Conservation (phyloP, 37 sponge, comb jelly and placozoan genomes). For the Spongilla lacustris region DNA sequence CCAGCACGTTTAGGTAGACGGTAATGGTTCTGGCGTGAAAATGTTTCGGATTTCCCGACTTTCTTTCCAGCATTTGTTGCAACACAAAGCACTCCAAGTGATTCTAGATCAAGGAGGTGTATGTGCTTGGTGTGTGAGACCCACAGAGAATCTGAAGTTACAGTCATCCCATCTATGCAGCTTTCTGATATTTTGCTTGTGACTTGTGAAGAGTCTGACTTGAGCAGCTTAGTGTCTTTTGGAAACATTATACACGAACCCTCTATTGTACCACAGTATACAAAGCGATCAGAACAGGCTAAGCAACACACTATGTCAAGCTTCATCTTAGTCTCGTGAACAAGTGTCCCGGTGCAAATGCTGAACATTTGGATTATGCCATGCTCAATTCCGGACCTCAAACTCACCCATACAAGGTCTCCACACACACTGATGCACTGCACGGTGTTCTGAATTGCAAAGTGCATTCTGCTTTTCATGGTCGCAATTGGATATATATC, state of each 20-base stretch:
- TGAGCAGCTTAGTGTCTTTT: not conserved
- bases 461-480: conserved; percentile 46
- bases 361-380: conserved; percentile 57
- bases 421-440: conserved; percentile 48
- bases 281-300: conserved; percentile 24
- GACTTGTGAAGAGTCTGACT: not conserved
- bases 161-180: conserved; percentile 53
- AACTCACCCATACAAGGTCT: conserved; percentile 67
- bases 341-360: conserved; percentile 9
- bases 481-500: conserved; percentile 42
- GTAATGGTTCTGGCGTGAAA: not conserved
- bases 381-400: conserved; percentile 55
- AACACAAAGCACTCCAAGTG: not conserved
- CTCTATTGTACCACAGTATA: conserved; percentile 68
- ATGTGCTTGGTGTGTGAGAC: not conserved
- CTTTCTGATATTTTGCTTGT: conserved; percentile 54
- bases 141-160: conserved; percentile 37
- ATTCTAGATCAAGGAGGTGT: conserved; percentile 13
- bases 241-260: conserved; percentile 54
- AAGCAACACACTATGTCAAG: conserved; percentile 52
- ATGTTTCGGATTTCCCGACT: too few relatives aligned
- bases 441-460: conserved; percentile 49
- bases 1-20: not conserved
- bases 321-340: conserved; percentile 44
- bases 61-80: too few relatives aligned